Conservation (phyloP, 2,113 vertebrate species). For the Noctilio leporinus region DNA sequence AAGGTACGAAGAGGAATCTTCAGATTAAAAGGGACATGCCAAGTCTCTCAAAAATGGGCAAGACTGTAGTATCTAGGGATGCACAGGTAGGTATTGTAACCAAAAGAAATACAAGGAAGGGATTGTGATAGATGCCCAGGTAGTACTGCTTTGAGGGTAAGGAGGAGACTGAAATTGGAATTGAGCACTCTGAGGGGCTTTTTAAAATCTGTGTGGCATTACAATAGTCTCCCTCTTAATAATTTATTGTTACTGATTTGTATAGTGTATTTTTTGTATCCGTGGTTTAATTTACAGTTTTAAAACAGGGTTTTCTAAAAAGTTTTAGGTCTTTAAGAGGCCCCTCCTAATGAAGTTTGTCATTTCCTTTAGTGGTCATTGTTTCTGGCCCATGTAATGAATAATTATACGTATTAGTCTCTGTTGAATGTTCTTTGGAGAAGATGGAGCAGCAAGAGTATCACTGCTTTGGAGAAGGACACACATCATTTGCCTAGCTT, state of each 20-base stretch:
- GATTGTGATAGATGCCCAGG: neutral
- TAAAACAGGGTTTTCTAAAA: neutral
- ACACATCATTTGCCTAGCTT: neutral
- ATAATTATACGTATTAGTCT: neutral
- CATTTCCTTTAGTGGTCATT: neutral
- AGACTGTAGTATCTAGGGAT: neutral
- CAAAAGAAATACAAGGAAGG: neutral
- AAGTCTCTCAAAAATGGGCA: neutral
- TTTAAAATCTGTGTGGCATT: neutral
- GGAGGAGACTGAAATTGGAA: neutral
- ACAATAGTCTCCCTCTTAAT: neutral
- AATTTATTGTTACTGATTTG: neutral
- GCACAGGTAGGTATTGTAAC: neutral
- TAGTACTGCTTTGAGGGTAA: neutral
- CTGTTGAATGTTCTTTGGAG: neutral
- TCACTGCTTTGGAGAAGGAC: neutral
- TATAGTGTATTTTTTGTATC: neutral
- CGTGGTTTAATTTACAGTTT: neutral
- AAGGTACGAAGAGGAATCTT: neutral
- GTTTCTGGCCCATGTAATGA: neutral
- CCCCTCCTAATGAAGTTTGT: neutral
- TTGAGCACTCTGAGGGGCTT: neutral
- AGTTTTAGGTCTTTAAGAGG: neutral
- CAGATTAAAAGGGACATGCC: neutral
- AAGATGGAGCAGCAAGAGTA: neutral